A percentile compares a stretch with the other conserved stretches of the same genome.
phyloP scores from a whole-genome alignment of 2,797 vertebrate species.

The Leucoraja ocellata region DNA sequence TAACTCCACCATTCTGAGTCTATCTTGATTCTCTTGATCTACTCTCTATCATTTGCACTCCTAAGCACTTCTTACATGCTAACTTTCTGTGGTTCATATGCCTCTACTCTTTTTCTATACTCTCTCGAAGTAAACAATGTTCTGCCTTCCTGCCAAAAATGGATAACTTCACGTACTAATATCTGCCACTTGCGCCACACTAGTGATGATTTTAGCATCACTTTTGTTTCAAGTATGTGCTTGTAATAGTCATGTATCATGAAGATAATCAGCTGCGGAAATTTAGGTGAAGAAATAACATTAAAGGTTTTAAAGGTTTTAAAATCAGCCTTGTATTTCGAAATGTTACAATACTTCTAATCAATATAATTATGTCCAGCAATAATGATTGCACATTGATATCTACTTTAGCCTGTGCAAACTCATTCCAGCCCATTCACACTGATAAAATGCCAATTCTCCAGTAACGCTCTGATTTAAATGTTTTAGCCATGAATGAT shows the following conservation, averaged over 20 bases:
- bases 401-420: background rate
- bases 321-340: background rate
- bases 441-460: background rate
- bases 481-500: background rate
- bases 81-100: too few species aligned
- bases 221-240: background rate
- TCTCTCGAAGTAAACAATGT: too few species aligned
- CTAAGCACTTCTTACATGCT: too few species aligned
- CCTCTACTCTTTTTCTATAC: too few species aligned
- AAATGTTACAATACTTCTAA: background rate
- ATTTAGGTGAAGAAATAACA: background rate
- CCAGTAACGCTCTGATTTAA: background rate
- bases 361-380: background rate
- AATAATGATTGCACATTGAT: background rate
- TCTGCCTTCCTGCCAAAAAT: too few species aligned
- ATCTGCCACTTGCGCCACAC: background rate
- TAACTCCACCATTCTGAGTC: too few species aligned
- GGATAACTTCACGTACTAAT: background rate
- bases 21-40: too few species aligned
- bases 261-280: background rate
- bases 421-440: conserved; percentile 4
- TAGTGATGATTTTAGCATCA: background rate
- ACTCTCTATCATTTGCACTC: too few species aligned
- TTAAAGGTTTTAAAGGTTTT: background rate
- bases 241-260: background rate